phyloP scores from a whole-genome alignment of 2,888 invertebrate species.

The Carpatolechia fugitivella region DNA sequence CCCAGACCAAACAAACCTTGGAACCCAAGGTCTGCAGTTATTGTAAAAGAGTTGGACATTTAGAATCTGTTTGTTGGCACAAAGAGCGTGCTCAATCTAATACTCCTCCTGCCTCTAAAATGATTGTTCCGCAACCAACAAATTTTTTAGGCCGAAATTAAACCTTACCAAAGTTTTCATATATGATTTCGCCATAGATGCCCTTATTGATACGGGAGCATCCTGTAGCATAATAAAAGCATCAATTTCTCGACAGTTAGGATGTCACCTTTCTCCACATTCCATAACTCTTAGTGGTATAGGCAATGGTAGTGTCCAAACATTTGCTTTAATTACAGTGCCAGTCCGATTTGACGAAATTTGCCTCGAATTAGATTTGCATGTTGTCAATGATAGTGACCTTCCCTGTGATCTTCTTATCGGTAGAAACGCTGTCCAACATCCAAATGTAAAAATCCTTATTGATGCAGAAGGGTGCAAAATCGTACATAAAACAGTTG shows the following conservation, averaged over 20 bases:
- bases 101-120: neutral
- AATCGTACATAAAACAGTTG: slow-evolving; percentile 7
- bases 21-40: slow-evolving; percentile 9
- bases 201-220: slow-evolving; percentile 18
- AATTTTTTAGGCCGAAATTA: neutral
- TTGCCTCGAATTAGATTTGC: neutral
- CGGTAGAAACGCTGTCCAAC: slow-evolving; percentile 18
- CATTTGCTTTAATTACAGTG: neutral
- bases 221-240: slow-evolving; percentile 16
- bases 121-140: no score
- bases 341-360: neutral
- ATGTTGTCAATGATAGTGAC: neutral
- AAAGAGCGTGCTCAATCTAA: neutral
- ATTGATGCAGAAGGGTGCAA: slow-evolving; percentile 14
- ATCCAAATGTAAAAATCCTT: slow-evolving; percentile 21
- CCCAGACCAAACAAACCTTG: neutral
- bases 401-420: slow-evolving; percentile 13
- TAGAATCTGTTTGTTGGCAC: neutral
- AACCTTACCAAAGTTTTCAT: slow-evolving; percentile 9
- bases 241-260: neutral
- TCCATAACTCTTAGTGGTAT: slow-evolving; percentile 13
- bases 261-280: neutral
- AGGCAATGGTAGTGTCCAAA: slow-evolving; percentile 1
- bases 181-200: neutral
- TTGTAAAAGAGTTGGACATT: slow-evolving; percentile 15